Evolutionary conservation across 2,113 vertebrate species (phyloP), one percentile per base, ranked within the genome.

Genomic region (Physeter macrocephalus): DNA sequence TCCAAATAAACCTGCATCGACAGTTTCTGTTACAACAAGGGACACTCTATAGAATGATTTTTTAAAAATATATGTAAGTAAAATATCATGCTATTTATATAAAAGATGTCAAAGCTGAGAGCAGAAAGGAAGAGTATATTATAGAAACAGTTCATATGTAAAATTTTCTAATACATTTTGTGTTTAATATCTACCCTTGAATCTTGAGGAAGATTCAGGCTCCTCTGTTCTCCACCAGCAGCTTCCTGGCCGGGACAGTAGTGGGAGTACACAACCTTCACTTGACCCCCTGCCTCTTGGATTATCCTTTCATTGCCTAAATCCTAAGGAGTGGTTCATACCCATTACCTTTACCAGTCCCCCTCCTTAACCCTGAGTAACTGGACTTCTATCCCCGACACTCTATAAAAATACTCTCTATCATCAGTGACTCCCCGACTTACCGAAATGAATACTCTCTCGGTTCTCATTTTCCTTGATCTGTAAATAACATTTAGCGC

Each of bases 1-100:
- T 95, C 99, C 99, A 98, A 99, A 99, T 94, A 99, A 98, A 78
- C 99, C 99, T 72, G 99, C 99, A 98, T 99, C 99, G 20, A 99
- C 99, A 13, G 99, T 99, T 99, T 99, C 99, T 57, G 99, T 99
- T 98, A 99, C 99, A 98, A 99, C 99, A 98, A 99, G 98, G 7
- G 99, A 99, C 57, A 99, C 99, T 97, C 99, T 99, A 97, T 67
- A 97, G 94, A 98, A 98, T 49, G 97, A 98, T 97, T 97, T 96
- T 96, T 88, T 96, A 96, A 95, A 97, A 95, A 97, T 20, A 98
- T 6, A 90, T 96, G 98, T 97, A 94, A 96, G 97, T 93, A 97
- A 97, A 95, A 66, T 93, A 82, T 80, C 83, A 97, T 94, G 80
- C 92, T 97, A 88, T 89, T 93, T 93, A 92, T 43, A 88, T 49